Base-by-base conservation (phyloP, 92 coral and sea anemone species). In the Parazoanthus darwini region DNA sequence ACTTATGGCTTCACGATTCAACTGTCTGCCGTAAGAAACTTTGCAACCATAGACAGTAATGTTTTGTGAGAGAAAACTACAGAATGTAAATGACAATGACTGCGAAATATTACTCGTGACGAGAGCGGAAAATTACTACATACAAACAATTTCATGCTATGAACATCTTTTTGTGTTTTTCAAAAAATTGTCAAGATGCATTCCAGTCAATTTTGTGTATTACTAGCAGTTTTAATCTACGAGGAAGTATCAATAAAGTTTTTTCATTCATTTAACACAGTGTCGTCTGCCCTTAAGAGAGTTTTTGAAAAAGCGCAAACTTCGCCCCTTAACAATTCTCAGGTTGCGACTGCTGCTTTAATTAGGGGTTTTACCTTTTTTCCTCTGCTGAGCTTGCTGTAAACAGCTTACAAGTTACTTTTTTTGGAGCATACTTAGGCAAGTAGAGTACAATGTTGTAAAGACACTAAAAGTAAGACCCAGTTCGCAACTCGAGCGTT, bases 231-330 rank as follows among this genome's bases (percentile, higher is more conserved):
- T 50, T 50, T 50, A 50, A 50, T 50, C 14, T 3, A 50, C 5
- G 56, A 50, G 56, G 56, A 50, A 50, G 56, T 50, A 4, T 50
- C 5, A 50, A 50, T 50, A 6, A 50, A 50, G 56, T 50, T 50
- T 50, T 4, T 50, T 1, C 56, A 50, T 50, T 50, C 56, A 50
- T 50, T 50, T 44, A 44, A 50, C 73, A 67, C 73, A 67, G 33
- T 67, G n/a, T 67, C 73, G 73, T 67, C 73, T 67, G 73, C 73
- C 73, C 73, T 67, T 67, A 67, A 67, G 73, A 50, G 5, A 67
- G n/a, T 22, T 67, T 67, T 25, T 67, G 73, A 67, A 67, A 67
- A 67, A 67, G 73, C 73, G 73, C 73, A 67, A 67, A 67, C 73
- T 18, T 67, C 73, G 0, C 73, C 73, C 73, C 73, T 6, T 6